A percentile compares a stretch with the other conserved stretches of the same genome.
Conservation (phyloP, 2,113 vertebrate species). For the Stomatorhinus ivindoensis region DNA sequence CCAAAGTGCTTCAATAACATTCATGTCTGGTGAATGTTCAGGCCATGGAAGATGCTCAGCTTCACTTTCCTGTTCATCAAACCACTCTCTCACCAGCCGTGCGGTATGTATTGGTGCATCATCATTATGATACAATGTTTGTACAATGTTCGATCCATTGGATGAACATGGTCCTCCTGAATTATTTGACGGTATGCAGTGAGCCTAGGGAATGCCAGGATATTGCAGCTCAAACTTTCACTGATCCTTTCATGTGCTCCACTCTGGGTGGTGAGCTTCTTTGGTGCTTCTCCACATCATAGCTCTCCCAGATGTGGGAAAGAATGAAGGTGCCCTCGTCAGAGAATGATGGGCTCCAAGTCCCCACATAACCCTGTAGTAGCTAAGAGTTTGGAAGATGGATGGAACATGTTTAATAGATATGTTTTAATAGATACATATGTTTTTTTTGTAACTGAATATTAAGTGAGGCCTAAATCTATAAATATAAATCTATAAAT, state of each 20-base stretch:
- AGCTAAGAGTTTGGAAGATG: background rate
- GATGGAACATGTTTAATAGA: background rate
- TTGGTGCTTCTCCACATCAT: no score
- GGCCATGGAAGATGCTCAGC: background rate
- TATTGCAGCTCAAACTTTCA: no score
- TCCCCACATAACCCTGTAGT: background rate
- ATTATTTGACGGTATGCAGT: background rate
- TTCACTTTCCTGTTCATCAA: background rate
- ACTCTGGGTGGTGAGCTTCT: no score
- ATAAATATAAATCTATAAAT: background rate
- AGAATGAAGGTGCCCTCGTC: background rate
- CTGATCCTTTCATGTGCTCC: no score
- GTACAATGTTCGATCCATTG: background rate
- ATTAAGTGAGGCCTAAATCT: background rate
- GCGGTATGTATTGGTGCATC: background rate
- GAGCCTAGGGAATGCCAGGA: no score
- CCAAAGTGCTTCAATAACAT: background rate
- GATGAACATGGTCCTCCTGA: background rate
- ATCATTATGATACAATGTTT: background rate
- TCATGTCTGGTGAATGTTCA: background rate
- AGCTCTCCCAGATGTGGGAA: background rate
- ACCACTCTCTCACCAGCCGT: background rate
- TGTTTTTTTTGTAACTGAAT: background rate
- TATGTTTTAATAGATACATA: no score
- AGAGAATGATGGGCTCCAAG: background rate